Evolutionary conservation across 2,888 invertebrate genomes (phyloP).

Genomic region (Agrilus biguttatus): DNA sequence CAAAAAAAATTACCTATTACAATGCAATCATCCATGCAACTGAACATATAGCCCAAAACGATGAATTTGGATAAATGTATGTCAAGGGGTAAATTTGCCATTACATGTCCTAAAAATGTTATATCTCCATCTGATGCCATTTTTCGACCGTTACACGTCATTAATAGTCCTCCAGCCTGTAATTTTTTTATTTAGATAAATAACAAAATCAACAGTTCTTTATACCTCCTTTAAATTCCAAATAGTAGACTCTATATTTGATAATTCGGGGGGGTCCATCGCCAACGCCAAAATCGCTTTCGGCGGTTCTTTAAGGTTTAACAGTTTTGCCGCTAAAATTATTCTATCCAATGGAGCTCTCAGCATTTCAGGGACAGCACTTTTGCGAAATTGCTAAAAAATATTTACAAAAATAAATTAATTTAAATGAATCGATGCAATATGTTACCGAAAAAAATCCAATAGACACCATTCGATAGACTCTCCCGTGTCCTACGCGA

Average conservation of each 20-base stretch:
- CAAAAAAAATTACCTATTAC: constrained; percentile 49
- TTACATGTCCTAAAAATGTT: constrained; percentile 71
- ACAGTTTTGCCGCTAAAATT: constrained; percentile 64
- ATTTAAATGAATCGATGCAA: neutral
- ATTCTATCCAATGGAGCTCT: constrained; percentile 69
- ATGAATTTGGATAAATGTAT: constrained; percentile 71
- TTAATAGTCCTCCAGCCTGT: constrained; percentile 66
- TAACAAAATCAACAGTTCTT: neutral
- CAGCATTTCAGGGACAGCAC: constrained; percentile 58
- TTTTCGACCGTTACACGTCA: constrained; percentile 31
- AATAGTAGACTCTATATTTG: constrained; percentile 67
- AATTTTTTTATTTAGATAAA: constrained; percentile 10
- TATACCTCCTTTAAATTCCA: constrained; percentile 68
- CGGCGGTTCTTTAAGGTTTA: constrained; percentile 69
- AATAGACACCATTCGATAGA: constrained; percentile 64
- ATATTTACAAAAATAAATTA: neutral
- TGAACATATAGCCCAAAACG: constrained; percentile 73
- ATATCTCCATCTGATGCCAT: constrained; percentile 60
- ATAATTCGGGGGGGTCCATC: constrained; percentile 73
- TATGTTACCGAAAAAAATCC: constrained; percentile 44
- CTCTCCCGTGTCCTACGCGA: constrained; percentile 69
- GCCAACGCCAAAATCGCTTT: constrained; percentile 66
- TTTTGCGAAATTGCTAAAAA: constrained; percentile 30
- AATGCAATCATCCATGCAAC: constrained; percentile 68
- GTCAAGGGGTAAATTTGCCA: constrained; percentile 73